phyloP scores from a whole-genome alignment of 1,140 invertebrate species.

The Dendrolimus kikuchii region DNA sequence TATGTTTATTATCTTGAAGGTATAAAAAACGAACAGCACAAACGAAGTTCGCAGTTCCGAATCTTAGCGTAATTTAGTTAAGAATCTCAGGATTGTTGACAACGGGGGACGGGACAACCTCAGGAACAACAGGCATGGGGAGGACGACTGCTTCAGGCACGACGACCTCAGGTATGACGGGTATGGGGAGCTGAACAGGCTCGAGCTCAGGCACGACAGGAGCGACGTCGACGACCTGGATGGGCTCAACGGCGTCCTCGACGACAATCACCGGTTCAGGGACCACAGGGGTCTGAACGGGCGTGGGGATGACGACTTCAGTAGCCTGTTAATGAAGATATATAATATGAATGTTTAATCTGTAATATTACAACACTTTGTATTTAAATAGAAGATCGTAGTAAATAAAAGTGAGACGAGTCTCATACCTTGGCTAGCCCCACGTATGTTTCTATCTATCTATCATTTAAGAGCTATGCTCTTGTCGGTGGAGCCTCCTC shows the following conservation, averaged over 20 bases:
- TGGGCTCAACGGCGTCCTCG: conserved; percentile 4
- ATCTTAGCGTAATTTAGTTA: background rate
- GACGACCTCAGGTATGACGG: background rate
- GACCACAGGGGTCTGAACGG: conserved; percentile 5
- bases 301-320: conserved; percentile 7
- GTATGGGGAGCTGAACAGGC: background rate
- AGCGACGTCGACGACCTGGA: conserved; percentile 2
- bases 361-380: too few species aligned
- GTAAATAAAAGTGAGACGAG: conserved; percentile 4
- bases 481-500: too few species aligned
- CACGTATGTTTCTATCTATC: too few species aligned
- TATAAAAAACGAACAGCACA: background rate
- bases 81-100: background rate
- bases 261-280: conserved; percentile 10
- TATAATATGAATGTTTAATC: too few species aligned
- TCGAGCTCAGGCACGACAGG: conserved; percentile 3
- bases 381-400: conserved; percentile 1
- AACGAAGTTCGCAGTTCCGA: conserved; percentile 2
- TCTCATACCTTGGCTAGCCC: too few species aligned
- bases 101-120: background rate
- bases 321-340: conserved; percentile 1
- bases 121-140: background rate
- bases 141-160: conserved; percentile 2
- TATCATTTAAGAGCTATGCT: too few species aligned
- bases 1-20: background rate